Conservation (phyloP, 2,113 vertebrate genomes). For the Neofelis nebulosa region DNA sequence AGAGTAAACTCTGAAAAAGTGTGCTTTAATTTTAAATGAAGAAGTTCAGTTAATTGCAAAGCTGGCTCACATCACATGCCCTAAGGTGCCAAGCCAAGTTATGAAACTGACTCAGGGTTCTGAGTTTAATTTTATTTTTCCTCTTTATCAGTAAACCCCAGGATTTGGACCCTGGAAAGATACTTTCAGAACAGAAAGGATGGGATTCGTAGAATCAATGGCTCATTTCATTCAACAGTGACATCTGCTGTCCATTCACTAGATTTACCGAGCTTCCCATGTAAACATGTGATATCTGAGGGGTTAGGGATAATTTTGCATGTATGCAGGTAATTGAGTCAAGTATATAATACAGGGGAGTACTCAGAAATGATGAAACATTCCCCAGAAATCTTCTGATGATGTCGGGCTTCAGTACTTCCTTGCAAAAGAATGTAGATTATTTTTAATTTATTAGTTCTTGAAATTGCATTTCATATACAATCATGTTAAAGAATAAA, state of each 20-base stretch:
- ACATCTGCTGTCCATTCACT: slow-evolving; percentile 67
- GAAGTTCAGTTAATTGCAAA: slow-evolving; percentile 57
- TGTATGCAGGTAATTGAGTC: background rate
- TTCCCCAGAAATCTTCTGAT: background rate
- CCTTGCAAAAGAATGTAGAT: background rate
- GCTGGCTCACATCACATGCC: background rate
- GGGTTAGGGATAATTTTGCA: background rate
- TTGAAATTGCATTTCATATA: background rate
- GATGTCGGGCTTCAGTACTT: background rate
- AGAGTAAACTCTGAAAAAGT: slow-evolving; percentile 9
- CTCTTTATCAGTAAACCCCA: slow-evolving; percentile 56
- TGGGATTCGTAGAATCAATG: background rate
- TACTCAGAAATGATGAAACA: background rate
- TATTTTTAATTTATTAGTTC: background rate
- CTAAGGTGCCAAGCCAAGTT: slow-evolving; percentile 4
- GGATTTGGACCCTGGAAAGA: slow-evolving; percentile 5
- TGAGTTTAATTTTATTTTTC: background rate
- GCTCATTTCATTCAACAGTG: slow-evolving; percentile 69
- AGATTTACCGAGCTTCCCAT: background rate
- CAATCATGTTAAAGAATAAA: background rate
- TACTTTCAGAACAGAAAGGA: background rate
- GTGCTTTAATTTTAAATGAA: slow-evolving; percentile 56
- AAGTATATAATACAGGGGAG: background rate
- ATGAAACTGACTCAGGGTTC: slow-evolving; percentile 37
- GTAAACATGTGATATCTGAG: background rate